Percentiles rank a stretch among this genome's conserved stretches.
These are phyloP conservation scores for Tragelaphus buxtoni DNA, from an alignment of 2,113 vertebrate species.

Conservation along the genomic window DNA sequence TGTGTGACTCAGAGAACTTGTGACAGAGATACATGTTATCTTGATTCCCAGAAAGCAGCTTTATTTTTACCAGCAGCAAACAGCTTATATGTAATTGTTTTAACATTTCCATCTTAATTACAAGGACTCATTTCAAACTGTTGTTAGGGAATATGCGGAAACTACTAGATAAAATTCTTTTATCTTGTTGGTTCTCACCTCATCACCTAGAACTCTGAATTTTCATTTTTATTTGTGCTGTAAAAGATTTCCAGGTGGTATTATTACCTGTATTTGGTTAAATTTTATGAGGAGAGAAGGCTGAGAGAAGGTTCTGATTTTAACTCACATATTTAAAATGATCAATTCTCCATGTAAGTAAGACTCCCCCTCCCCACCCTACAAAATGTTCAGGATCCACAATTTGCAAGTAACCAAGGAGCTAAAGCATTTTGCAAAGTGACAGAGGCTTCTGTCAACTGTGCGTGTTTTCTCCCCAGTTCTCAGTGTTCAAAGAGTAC, in stretches of 20 bases:
- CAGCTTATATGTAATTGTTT: neutral
- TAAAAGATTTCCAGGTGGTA: neutral
- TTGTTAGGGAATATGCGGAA: neutral
- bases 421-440: neutral
- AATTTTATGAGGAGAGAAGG: neutral
- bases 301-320: neutral
- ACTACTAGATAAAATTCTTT: neutral
- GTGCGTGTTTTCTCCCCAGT: neutral
- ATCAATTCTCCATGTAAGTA: neutral
- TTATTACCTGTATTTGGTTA: neutral
- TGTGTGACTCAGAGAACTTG: neutral
- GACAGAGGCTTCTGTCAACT: neutral
- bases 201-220: neutral
- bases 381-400: neutral
- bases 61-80: conserved; percentile 1
- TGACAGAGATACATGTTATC: neutral
- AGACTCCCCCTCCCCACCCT: neutral
- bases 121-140: neutral
- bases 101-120: neutral
- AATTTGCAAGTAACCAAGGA: neutral
- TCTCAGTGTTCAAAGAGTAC: neutral
- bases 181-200: neutral
- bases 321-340: neutral
- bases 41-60: neutral
- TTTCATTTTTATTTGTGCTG: neutral